These are phyloP conservation scores for Tethea ocularis DNA, from an alignment of 2,888 invertebrate genomes.

Conservation along the genomic window DNA sequence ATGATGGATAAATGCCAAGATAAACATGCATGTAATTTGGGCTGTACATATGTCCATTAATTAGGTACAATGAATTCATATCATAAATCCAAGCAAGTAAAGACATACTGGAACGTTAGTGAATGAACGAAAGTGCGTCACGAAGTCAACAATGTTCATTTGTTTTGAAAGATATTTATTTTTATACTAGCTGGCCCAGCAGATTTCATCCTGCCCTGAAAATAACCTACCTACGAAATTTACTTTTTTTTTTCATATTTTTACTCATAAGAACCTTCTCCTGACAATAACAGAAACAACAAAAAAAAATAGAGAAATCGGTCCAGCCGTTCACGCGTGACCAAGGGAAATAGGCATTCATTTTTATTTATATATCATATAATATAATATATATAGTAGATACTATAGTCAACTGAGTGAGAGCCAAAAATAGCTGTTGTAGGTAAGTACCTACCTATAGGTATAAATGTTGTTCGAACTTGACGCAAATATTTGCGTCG, in stretches of 20 bases:
- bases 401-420: background rate
- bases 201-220: too few relatives aligned
- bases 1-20: background rate
- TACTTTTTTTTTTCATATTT: too few relatives aligned
- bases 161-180: background rate
- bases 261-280: too few relatives aligned
- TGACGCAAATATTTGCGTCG: background rate
- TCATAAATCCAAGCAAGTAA: constrained; percentile 1
- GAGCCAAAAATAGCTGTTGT: background rate
- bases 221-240: too few relatives aligned
- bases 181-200: too few relatives aligned
- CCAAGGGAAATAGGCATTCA: too few relatives aligned
- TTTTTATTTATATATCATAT: too few relatives aligned
- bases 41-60: background rate
- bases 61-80: background rate
- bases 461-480: background rate
- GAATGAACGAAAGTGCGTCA: background rate
- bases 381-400: background rate
- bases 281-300: too few relatives aligned
- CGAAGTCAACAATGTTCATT: constrained; percentile 1
- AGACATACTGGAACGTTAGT: background rate
- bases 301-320: too few relatives aligned
- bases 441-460: background rate
- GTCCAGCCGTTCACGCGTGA: too few relatives aligned
- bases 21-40: background rate